phyloP scores from a whole-genome alignment of 2,113 vertebrate species.

The Colaptes auratus region DNA sequence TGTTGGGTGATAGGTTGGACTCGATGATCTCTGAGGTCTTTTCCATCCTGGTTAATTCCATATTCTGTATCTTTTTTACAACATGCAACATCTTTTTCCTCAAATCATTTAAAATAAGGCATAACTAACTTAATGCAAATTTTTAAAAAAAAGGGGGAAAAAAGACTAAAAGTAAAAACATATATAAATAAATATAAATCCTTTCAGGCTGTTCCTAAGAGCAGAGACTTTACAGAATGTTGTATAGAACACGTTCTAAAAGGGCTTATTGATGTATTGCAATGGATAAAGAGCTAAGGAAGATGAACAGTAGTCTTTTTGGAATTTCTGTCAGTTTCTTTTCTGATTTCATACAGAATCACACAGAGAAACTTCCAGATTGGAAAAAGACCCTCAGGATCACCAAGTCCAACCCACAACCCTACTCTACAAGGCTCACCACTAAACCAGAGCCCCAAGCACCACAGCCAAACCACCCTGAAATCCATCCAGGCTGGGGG shows the following conservation, averaged over 20 bases:
- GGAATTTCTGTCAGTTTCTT: neutral
- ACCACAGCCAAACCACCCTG: no score
- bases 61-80: slow-evolving; percentile 7
- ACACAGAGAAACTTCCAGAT: no score
- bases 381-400: no score
- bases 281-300: slow-evolving; percentile 49
- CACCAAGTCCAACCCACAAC: no score
- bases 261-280: slow-evolving; percentile 49
- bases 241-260: slow-evolving; percentile 56
- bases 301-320: slow-evolving; percentile 27
- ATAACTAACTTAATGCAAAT: neutral
- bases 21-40: no score
- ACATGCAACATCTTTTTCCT: slow-evolving; percentile 23
- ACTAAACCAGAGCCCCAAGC: no score
- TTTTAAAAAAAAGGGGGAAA: neutral
- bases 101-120: slow-evolving; percentile 54
- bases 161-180: slow-evolving; percentile 38
- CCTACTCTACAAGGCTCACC: no score
- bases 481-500: no score
- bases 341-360: neutral
- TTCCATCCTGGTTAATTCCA: no score
- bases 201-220: slow-evolving; percentile 34
- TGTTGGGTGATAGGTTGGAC: no score
- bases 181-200: slow-evolving; percentile 49
- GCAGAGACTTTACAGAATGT: slow-evolving; percentile 24